Evolutionary conservation across 2,888 invertebrate genomes (phyloP).

Genomic region (Drosophila koepferae): DNA sequence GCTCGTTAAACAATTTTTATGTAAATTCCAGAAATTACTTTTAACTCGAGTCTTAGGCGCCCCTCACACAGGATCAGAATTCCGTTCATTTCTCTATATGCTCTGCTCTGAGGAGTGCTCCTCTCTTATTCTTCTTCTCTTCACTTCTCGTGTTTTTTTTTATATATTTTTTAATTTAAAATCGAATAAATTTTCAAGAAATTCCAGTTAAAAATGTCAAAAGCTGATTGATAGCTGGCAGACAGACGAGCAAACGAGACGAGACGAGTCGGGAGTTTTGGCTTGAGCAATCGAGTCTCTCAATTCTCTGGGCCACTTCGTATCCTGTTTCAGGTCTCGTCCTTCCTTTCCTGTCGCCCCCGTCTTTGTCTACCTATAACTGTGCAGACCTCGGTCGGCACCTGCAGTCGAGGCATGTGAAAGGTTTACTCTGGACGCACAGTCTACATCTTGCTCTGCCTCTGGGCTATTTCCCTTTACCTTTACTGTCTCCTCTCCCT

Average conservation of each 20-base stretch:
- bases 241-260: conserved; percentile 52
- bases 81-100: conserved; percentile 24
- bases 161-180: conserved; percentile 71
- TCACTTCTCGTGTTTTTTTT: neutral
- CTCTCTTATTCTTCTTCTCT: neutral
- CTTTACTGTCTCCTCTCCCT: neutral
- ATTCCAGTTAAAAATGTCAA: conserved; percentile 83
- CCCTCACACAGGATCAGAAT: conserved; percentile 38
- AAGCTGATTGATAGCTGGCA: conserved; percentile 81
- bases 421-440: conserved; percentile 14
- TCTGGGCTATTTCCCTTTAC: neutral
- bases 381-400: conserved; percentile 32
- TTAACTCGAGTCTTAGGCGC: conserved; percentile 55
- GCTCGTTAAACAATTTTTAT: conserved; percentile 74
- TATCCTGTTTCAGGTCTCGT: conserved; percentile 70
- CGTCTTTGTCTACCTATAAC: neutral
- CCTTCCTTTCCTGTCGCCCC: neutral
- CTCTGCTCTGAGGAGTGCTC: neutral
- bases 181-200: conserved; percentile 81
- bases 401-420: conserved; percentile 50
- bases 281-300: conserved; percentile 20
- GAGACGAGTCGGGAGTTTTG: conserved; percentile 5
- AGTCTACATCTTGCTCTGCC: conserved; percentile 14
- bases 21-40: conserved; percentile 76
- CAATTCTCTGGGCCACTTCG: conserved; percentile 30